These are phyloP conservation scores for Climacteris rufus DNA, from an alignment of 2,113 vertebrate genomes.

Conservation along the genomic window DNA sequence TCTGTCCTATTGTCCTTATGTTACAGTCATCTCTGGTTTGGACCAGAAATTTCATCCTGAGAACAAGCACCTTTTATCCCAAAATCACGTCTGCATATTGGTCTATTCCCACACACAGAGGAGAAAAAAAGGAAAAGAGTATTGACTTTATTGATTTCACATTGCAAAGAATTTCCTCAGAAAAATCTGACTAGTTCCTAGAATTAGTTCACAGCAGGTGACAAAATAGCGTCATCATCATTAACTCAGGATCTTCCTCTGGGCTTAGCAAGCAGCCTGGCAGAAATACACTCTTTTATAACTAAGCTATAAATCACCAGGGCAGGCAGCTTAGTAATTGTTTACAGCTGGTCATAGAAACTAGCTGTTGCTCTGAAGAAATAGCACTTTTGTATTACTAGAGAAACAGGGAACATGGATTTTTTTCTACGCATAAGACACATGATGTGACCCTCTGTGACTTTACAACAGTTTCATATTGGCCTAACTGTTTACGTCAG, in stretches of 20 bases:
- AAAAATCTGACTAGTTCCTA: constrained; percentile 43
- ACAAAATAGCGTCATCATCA: constrained; percentile 32
- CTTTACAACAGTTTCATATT: neutral
- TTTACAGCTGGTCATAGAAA: constrained; percentile 46
- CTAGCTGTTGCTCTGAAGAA: constrained; percentile 1
- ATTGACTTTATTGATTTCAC: constrained; percentile 24
- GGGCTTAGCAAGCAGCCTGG: constrained; percentile 34
- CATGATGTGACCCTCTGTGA: neutral
- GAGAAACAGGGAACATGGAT: neutral
- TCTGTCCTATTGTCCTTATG: neutral
- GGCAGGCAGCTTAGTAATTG: constrained; percentile 32
- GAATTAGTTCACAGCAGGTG: constrained; percentile 50
- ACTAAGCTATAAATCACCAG: constrained; percentile 32
- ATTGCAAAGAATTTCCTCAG: constrained; percentile 12
- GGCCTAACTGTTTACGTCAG: neutral
- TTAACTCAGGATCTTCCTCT: constrained; percentile 31
- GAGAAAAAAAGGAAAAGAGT: neutral
- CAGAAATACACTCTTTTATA: constrained; percentile 13
- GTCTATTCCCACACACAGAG: neutral
- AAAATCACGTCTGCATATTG: neutral
- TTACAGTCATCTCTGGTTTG: neutral
- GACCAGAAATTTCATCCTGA: neutral
- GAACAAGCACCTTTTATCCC: neutral
- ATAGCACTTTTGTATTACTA: neutral
- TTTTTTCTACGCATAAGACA: neutral